Evolutionary conservation across 2,797 vertebrate genomes (phyloP).

Genomic region (Pteronotus mesoamericanus): DNA sequence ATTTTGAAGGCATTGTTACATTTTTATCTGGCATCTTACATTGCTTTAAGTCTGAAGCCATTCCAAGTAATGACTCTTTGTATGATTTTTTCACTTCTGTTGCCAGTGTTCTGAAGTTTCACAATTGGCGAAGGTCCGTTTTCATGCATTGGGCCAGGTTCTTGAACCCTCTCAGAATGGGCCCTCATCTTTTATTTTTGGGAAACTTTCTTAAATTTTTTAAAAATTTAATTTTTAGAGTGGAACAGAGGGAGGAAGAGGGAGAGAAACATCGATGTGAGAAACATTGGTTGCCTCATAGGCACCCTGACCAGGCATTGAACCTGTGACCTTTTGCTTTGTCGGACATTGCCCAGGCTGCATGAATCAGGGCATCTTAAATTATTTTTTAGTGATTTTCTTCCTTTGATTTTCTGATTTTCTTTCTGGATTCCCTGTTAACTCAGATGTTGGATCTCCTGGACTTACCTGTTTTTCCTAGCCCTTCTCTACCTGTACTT

Average conservation of each 20-base stretch:
- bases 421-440: background rate
- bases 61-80: background rate
- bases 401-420: background rate
- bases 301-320: too few species aligned
- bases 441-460: background rate
- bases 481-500: background rate
- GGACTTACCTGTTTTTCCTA: background rate
- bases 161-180: background rate
- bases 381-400: slow-evolving; percentile 16
- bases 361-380: background rate
- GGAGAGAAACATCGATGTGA: background rate
- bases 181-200: background rate
- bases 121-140: background rate
- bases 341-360: too few species aligned
- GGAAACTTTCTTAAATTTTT: background rate
- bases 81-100: background rate
- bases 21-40: background rate
- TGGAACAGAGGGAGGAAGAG: background rate
- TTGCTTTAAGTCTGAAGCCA: background rate
- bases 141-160: background rate
- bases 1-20: background rate
- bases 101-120: background rate
- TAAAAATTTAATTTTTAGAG: background rate
- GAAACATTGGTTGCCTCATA: background rate
- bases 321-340: background rate